These are phyloP conservation scores for Neomorphus geoffroyi DNA, from an alignment of 2,797 vertebrate genomes.

Conservation along the genomic window DNA sequence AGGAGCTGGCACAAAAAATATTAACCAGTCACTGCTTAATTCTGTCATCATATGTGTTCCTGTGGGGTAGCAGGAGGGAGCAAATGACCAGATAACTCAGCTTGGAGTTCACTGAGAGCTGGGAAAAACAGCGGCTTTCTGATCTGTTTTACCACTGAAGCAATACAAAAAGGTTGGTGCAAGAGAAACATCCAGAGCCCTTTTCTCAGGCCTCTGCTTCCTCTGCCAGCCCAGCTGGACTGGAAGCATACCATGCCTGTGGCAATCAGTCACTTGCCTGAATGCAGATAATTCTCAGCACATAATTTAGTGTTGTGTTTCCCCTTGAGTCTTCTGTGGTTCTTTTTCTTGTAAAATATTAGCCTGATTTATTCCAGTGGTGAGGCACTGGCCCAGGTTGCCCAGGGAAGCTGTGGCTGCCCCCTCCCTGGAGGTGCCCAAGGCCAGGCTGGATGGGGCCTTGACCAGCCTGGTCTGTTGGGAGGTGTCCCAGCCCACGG, in stretches of 20 bases:
- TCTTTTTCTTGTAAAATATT: not conserved
- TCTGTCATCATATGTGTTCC: not conserved
- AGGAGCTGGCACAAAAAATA: not conserved
- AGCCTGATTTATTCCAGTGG: not conserved
- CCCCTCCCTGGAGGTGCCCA: too few species aligned
- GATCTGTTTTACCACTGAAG: not conserved
- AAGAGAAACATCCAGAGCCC: not conserved
- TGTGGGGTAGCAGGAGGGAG: not conserved
- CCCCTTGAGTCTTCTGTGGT: not conserved
- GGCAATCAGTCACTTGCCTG: not conserved
- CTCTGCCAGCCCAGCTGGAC: not conserved
- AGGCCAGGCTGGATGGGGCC: too few species aligned
- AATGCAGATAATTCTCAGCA: not conserved
- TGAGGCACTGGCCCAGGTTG: too few species aligned
- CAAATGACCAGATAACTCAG: not conserved
- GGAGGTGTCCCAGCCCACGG: too few species aligned
- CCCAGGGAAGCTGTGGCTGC: too few species aligned
- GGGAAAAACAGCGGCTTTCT: not conserved
- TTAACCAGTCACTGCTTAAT: not conserved
- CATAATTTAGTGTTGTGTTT: not conserved
- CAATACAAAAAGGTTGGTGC: not conserved
- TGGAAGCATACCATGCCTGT: not conserved
- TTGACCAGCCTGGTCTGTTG: too few species aligned
- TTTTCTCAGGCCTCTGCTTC: not conserved
- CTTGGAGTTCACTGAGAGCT: not conserved